phyloP scores from a whole-genome alignment of 2,113 vertebrate genomes.

The Melospiza melodia region DNA sequence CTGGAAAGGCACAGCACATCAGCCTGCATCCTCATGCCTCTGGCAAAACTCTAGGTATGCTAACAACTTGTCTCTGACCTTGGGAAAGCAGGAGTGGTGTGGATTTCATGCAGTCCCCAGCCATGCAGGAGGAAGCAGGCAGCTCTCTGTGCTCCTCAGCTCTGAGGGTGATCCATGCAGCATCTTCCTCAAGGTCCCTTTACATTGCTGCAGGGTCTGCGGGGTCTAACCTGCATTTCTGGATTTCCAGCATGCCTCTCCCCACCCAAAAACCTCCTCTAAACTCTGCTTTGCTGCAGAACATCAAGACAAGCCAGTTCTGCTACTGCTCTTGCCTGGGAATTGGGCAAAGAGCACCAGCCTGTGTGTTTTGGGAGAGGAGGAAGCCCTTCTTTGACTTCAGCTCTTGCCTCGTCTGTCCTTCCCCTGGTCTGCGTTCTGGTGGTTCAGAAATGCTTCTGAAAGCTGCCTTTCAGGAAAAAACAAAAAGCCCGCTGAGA shows the following conservation, averaged over 20 bases:
- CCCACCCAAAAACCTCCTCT: not conserved
- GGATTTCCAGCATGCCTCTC: slow-evolving; percentile 39
- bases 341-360: not conserved
- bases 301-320: slow-evolving; percentile 40
- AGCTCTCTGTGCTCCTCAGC: not conserved
- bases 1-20: not conserved
- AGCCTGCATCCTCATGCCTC: not conserved
- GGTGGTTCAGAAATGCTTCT: not conserved
- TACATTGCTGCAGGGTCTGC: not conserved
- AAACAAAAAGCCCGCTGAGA: accelerated
- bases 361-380: not conserved
- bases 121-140: not conserved
- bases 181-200: not conserved
- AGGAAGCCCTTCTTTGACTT: not conserved
- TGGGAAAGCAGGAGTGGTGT: not conserved
- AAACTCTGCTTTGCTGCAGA: not conserved
- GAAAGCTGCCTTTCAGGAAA: not conserved
- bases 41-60: not conserved
- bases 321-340: not conserved
- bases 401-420: not conserved
- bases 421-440: not conserved
- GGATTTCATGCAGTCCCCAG: not conserved
- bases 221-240: slow-evolving; percentile 44
- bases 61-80: accelerated
- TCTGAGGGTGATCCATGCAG: accelerated